These are phyloP conservation scores for Chaetorhynchus papuensis DNA, from an alignment of 2,113 vertebrate genomes.

Conservation along the genomic window DNA sequence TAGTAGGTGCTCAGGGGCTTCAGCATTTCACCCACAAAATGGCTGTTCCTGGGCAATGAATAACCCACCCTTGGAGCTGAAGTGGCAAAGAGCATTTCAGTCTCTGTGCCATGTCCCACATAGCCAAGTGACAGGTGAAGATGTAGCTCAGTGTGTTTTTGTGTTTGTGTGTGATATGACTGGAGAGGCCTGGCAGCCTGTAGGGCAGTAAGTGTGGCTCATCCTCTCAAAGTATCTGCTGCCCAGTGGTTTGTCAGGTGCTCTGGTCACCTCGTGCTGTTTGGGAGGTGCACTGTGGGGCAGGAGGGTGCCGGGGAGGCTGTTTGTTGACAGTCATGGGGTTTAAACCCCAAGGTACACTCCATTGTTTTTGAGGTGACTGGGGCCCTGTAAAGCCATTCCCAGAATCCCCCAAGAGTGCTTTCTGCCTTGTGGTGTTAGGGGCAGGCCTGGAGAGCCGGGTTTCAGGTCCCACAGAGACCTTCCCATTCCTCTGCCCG, in stretches of 20 bases:
- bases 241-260: not conserved
- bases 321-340: not conserved
- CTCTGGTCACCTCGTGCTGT: rapidly evolving
- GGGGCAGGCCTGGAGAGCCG: not conserved
- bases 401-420: not conserved
- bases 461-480: rapidly evolving
- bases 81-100: not conserved
- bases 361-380: not conserved
- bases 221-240: not conserved
- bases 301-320: not conserved
- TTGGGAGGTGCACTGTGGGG: not conserved
- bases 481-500: rapidly evolving
- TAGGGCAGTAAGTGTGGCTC: not conserved
- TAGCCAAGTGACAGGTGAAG: rapidly evolving
- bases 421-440: not conserved
- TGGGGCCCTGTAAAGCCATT: not conserved
- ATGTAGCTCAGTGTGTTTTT: not conserved
- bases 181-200: not conserved
- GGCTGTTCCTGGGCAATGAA: not conserved
- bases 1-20: not conserved
- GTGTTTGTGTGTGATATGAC: rapidly evolving
- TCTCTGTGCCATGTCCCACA: rapidly evolving
- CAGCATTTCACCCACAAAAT: not conserved
- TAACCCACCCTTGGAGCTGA: not conserved
- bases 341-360: not conserved